Conservation (phyloP, 2,888 invertebrate genomes). For the Pyralis farinalis region DNA sequence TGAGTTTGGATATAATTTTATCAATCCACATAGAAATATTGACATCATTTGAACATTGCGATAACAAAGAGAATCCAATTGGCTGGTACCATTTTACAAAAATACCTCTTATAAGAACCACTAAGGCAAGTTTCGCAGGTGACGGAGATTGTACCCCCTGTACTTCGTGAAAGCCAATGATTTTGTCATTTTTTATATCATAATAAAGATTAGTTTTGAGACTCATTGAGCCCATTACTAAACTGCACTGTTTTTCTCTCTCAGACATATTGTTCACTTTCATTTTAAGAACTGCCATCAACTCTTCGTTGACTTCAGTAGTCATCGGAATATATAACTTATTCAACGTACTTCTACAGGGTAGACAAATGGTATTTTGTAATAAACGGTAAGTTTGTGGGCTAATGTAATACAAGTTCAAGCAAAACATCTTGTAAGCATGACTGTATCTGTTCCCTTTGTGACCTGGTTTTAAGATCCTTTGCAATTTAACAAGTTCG, state of each 20-base stretch:
- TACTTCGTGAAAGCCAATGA: slow-evolving; percentile 29
- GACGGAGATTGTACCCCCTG: slow-evolving; percentile 19
- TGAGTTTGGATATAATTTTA: slow-evolving; percentile 10
- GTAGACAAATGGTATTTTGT: slow-evolving; percentile 16
- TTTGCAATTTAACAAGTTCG: slow-evolving; percentile 19
- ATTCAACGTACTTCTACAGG: slow-evolving; percentile 15
- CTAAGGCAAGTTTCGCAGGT: slow-evolving; percentile 23
- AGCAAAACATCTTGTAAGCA: slow-evolving; percentile 18
- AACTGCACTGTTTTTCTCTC: slow-evolving; percentile 20
- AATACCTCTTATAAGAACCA: slow-evolving; percentile 26
- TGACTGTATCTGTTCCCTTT: slow-evolving; percentile 7
- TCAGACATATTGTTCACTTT: slow-evolving; percentile 24
- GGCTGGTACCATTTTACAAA: slow-evolving; percentile 19
- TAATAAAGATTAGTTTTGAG: slow-evolving; percentile 25
- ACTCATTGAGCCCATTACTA: slow-evolving; percentile 16
- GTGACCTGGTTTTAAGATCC: slow-evolving; percentile 11
- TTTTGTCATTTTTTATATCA: slow-evolving; percentile 22
- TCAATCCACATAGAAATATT: slow-evolving; percentile 10
- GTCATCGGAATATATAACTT: slow-evolving; percentile 15
- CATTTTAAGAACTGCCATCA: slow-evolving; percentile 20
- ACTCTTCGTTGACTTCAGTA: slow-evolving; percentile 17
- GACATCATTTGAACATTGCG: slow-evolving; percentile 7
- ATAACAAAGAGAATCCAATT: slow-evolving; percentile 8
- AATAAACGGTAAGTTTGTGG: slow-evolving; percentile 25
- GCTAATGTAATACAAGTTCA: slow-evolving; percentile 24